Evolutionary conservation across 2,888 invertebrate species (phyloP).

Genomic region (Lasioglossum marginatum): DNA sequence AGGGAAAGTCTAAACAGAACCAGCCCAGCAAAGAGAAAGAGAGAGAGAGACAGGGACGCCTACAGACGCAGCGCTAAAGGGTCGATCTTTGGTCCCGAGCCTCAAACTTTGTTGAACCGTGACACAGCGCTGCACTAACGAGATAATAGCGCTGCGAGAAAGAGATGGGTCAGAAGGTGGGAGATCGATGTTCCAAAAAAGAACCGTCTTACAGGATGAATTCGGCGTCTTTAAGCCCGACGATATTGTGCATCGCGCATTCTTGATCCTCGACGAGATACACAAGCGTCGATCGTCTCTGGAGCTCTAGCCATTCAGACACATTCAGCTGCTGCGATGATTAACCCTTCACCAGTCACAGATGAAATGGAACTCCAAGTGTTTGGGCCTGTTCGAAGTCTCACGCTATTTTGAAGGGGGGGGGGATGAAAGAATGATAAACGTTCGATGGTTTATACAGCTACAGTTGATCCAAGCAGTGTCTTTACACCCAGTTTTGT

Average conservation of each 20-base stretch:
- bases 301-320: neutral
- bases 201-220: slow-evolving; percentile 46
- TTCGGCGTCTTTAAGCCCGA: slow-evolving; percentile 44
- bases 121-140: slow-evolving; percentile 62
- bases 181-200: slow-evolving; percentile 28
- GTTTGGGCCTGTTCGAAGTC: neutral
- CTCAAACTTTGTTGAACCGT: slow-evolving; percentile 61
- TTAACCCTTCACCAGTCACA: neutral
- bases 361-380: slow-evolving; percentile 5
- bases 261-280: slow-evolving; percentile 64
- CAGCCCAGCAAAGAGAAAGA: neutral
- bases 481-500: neutral
- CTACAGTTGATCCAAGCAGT: neutral
- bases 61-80: slow-evolving; percentile 45
- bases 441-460: neutral
- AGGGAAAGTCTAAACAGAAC: slow-evolving; percentile 4
- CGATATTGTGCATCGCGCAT: slow-evolving; percentile 57
- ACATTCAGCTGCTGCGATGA: neutral
- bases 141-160: slow-evolving; percentile 64
- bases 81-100: slow-evolving; percentile 46
- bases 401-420: neutral
- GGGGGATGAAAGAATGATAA: neutral
- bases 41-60: slow-evolving; percentile 12
- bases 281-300: slow-evolving; percentile 35
- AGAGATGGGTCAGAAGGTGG: slow-evolving; percentile 39